Evolutionary conservation across 2,113 vertebrate genomes (phyloP), one percentile per base, ranked within the genome.

Genomic region (Istiophorus platypterus): DNA sequence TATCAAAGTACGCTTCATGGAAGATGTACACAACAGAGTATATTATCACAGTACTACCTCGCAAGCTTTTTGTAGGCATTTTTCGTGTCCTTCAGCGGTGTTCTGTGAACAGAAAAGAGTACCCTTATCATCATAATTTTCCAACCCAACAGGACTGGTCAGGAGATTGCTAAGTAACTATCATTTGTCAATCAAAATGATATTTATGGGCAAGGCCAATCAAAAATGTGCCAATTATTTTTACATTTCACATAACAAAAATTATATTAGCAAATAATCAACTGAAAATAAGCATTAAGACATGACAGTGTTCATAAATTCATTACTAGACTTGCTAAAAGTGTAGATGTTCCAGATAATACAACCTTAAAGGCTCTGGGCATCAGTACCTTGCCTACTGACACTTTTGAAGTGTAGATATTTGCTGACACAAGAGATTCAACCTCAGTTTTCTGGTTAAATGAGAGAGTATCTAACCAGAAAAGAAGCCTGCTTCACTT

Each of bases 1-100:
- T 63, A 41, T 27, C 24, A 22, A 31, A 39, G 6, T 27, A 27
- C 26, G 49, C 6, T 68, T 79, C 0, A 47, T 37, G 1, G 6
- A 70, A 51, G 49, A 29, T 14, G 2, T n/a, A 39, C 41, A n/a
- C n/a, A n/a, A n/a, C n/a, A n/a, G n/a, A n/a, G n/a, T n/a, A n/a
- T n/a, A n/a, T n/a, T n/a, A n/a, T n/a, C n/a, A n/a, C n/a, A n/a
- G n/a, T 14, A 5, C 18, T 64, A 81, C 41, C 39, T 72, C 64
- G 80, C 47, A 63, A 58, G 76, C 59, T 58, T 85, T 34, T 45
- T 31, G 37, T 67, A 34, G 66, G 58, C 45, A 56, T 66, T 42
- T 56, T 73, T 81, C 22, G 10, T 47, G 31, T 65, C 15, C n/a
- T 49, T 80, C 76, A 57, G 14, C 42, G 13, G 29, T 31, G 20